phyloP scores from a whole-genome alignment of 2,113 vertebrate genomes.

The Toxotes chatareus region DNA sequence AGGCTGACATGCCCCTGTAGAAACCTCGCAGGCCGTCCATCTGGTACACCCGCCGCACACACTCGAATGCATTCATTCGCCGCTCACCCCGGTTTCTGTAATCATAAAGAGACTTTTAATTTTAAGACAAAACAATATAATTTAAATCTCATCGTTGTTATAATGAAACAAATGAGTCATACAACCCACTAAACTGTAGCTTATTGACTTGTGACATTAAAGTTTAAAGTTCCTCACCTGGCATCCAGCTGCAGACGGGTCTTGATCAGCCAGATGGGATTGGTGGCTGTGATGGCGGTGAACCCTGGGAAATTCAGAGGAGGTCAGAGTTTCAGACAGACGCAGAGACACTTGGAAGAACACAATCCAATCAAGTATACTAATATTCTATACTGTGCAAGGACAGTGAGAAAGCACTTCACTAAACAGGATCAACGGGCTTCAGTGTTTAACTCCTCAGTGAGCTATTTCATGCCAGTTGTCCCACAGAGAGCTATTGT shows the following conservation, averaged over 20 bases:
- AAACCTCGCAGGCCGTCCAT: constrained; percentile 94
- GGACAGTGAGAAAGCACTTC: constrained; percentile 68
- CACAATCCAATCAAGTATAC: constrained; percentile 51
- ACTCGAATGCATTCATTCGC: constrained; percentile 94
- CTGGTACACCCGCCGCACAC: constrained; percentile 93
- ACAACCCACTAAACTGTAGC: no score
- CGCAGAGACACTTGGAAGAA: constrained; percentile 48
- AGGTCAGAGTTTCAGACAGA: constrained; percentile 76
- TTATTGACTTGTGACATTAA: not conserved
- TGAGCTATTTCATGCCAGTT: constrained; percentile 1
- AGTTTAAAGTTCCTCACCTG: constrained; percentile 83
- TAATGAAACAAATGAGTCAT: not conserved
- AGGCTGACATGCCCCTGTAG: constrained; percentile 98
- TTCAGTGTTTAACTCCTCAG: constrained; percentile 13
- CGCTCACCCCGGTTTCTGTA: constrained; percentile 92
- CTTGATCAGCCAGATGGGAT: constrained; percentile 99
- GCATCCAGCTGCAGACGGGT: constrained; percentile 97
- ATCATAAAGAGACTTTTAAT: not conserved
- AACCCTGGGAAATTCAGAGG: constrained; percentile 91
- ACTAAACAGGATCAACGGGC: constrained; percentile 67
- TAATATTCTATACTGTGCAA: constrained; percentile 43
- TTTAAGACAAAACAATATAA: not conserved
- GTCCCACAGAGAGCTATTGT: not conserved
- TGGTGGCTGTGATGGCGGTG: constrained; percentile 97
- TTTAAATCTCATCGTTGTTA: not conserved